These are phyloP conservation scores for Melinopterus prodromus DNA, from an alignment of 2,888 invertebrate species.

Conservation along the genomic window DNA sequence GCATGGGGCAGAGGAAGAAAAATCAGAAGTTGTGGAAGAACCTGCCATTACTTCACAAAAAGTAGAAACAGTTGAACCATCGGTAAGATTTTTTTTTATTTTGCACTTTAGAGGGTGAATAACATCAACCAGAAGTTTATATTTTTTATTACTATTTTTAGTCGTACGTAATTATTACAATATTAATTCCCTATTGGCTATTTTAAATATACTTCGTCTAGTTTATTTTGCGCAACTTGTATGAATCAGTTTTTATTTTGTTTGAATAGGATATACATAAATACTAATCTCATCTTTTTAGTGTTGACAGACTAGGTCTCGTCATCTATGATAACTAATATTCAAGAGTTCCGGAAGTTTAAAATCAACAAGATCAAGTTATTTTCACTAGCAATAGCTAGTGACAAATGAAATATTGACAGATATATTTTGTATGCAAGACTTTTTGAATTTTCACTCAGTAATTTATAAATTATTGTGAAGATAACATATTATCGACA, in stretches of 20 bases:
- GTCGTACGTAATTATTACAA: not conserved
- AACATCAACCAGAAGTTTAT: not conserved
- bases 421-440: too few relatives aligned
- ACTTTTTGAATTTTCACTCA: too few relatives aligned
- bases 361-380: too few relatives aligned
- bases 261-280: not conserved
- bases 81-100: slow-evolving; percentile 51
- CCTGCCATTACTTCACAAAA: slow-evolving; percentile 54
- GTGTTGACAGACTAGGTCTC: too few relatives aligned
- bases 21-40: slow-evolving; percentile 52
- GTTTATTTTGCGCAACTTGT: not conserved
- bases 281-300: too few relatives aligned
- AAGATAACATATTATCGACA: too few relatives aligned
- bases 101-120: not conserved
- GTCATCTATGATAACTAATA: too few relatives aligned
- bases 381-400: too few relatives aligned
- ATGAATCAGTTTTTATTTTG: not conserved
- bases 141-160: not conserved
- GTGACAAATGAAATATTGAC: too few relatives aligned
- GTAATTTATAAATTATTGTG: too few relatives aligned
- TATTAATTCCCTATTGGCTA: not conserved
- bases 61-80: slow-evolving; percentile 55
- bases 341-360: too few relatives aligned
- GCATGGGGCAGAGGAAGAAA: slow-evolving; percentile 47
- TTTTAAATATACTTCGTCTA: not conserved